Evolutionary conservation across 2,888 invertebrate genomes (phyloP).

Genomic region (Crematogaster levior): DNA sequence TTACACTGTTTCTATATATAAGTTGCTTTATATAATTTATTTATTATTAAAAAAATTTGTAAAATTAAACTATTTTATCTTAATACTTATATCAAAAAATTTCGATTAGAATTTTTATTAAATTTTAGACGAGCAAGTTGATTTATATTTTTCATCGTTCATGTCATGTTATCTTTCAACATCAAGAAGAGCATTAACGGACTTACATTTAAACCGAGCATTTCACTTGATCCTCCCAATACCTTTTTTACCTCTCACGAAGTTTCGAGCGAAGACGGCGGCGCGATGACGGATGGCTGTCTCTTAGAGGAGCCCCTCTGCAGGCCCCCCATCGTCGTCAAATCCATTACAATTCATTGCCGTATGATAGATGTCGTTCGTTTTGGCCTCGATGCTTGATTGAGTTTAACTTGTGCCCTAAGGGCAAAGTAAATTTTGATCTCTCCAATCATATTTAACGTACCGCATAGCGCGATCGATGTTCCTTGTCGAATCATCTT

Average conservation of each 20-base stretch:
- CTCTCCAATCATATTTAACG: constrained; percentile 65
- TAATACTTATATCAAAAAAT: background rate
- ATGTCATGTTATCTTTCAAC: constrained; percentile 16
- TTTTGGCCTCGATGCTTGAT: constrained; percentile 80
- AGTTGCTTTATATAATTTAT: too few relatives aligned
- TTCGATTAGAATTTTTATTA: background rate
- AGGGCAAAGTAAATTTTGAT: constrained; percentile 61
- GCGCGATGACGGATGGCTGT: constrained; percentile 81
- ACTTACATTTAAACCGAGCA: constrained; percentile 27
- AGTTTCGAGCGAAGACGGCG: constrained; percentile 64
- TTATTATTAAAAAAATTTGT: too few relatives aligned
- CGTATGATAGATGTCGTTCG: constrained; percentile 81
- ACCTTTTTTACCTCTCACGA: constrained; percentile 34
- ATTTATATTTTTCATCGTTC: constrained; percentile 8
- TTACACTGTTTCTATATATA: background rate
- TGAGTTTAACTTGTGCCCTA: constrained; percentile 73
- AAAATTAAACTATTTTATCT: background rate
- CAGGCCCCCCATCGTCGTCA: constrained; percentile 74
- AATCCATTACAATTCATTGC: constrained; percentile 81
- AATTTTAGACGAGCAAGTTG: background rate
- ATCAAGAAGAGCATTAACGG: constrained; percentile 15
- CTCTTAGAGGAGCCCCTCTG: constrained; percentile 70
- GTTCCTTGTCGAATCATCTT: constrained; percentile 54
- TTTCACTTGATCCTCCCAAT: constrained; percentile 38
- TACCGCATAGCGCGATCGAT: constrained; percentile 57